Conservation (phyloP, 2,888 invertebrate genomes). For the Crioceris asparagi region DNA sequence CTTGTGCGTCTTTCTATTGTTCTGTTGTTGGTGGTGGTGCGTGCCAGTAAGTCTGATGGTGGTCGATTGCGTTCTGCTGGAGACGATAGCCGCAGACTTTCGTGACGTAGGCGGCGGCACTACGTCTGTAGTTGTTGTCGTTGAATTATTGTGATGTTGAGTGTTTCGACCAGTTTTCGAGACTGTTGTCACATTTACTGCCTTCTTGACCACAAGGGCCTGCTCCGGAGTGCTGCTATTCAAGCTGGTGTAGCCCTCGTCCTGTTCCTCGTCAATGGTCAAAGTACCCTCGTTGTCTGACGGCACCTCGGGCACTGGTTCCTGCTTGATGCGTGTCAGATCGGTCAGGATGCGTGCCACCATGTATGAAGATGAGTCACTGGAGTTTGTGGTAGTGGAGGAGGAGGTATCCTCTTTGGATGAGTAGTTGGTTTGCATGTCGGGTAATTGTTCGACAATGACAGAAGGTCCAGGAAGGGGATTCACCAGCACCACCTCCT, state of each 20-base stretch:
- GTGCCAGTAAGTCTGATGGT: not conserved
- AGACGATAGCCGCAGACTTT: no score
- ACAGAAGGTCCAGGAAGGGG: slow-evolving; percentile 27
- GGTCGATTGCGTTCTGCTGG: no score
- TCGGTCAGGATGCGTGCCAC: slow-evolving; percentile 52
- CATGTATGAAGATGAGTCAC: slow-evolving; percentile 41
- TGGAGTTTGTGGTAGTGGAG: not conserved
- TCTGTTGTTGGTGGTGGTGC: no score
- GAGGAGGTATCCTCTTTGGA: slow-evolving; percentile 9
- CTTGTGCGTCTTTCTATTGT: slow-evolving; percentile 48
- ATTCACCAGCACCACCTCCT: slow-evolving; percentile 16
- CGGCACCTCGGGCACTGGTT: slow-evolving; percentile 42
- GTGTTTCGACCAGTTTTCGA: slow-evolving; percentile 12
- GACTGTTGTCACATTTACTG: slow-evolving; percentile 10
- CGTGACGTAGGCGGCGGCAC: slow-evolving; percentile 12
- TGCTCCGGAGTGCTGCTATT: slow-evolving; percentile 23
- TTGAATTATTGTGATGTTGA: no score
- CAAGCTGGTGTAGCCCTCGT: slow-evolving; percentile 26
- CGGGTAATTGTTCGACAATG: slow-evolving; percentile 31
- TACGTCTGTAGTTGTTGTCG: slow-evolving; percentile 6
- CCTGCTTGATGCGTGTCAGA: slow-evolving; percentile 46
- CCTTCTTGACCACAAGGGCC: slow-evolving; percentile 14
- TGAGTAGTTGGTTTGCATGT: slow-evolving; percentile 21
- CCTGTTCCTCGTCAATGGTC: slow-evolving; percentile 29
- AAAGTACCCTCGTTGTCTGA: slow-evolving; percentile 23